These are phyloP conservation scores for Antrozous pallidus DNA, from an alignment of 2,797 vertebrate genomes.

Conservation along the genomic window DNA sequence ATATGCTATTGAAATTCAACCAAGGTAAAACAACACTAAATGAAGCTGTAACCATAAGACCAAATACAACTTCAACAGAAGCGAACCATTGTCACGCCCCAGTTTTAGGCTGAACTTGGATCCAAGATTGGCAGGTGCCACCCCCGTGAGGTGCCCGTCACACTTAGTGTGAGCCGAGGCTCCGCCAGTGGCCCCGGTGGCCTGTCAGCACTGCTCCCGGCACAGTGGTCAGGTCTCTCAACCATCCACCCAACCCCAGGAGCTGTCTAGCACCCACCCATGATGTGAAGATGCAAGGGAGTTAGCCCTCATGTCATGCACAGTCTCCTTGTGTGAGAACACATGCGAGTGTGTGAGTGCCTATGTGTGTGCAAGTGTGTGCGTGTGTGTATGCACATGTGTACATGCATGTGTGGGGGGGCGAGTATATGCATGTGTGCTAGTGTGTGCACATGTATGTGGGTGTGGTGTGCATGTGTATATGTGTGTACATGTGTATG, in stretches of 20 bases:
- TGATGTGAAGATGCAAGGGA: conserved; percentile 19
- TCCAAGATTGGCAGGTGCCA: neutral
- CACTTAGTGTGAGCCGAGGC: neutral
- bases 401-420: neutral
- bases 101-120: neutral
- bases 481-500: neutral
- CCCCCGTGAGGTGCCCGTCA: neutral
- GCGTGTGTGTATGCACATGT: accelerated
- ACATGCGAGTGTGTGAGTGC: conserved; percentile 35
- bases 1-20: neutral
- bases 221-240: accelerated
- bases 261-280: neutral
- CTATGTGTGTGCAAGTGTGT: neutral
- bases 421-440: neutral
- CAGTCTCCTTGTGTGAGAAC: neutral
- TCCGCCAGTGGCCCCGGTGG: no score
- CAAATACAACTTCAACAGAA: neutral
- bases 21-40: neutral
- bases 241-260: neutral
- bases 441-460: neutral
- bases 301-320: neutral
- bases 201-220: neutral
- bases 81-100: neutral
- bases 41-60: neutral
- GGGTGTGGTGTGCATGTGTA: neutral